A percentile compares a stretch with the other conserved stretches of the same genome.
Conservation (phyloP, 2,797 vertebrate species). For the Gallinago nigripennis region DNA sequence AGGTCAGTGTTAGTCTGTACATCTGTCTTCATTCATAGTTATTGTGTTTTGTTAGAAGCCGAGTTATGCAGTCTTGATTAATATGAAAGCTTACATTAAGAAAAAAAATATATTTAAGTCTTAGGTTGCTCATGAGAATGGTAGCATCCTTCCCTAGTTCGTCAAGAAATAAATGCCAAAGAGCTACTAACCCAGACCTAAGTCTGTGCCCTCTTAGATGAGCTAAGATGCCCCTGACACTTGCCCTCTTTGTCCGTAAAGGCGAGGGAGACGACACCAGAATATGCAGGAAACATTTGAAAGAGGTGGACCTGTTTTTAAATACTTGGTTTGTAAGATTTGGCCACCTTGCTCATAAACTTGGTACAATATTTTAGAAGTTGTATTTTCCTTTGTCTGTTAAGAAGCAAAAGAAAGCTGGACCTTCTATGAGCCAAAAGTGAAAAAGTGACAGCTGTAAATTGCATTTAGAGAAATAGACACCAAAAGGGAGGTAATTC, state of each 20-base stretch:
- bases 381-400: neutral
- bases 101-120: neutral
- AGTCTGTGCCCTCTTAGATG: neutral
- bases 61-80: neutral
- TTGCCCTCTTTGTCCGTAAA: neutral
- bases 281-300: neutral
- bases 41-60: neutral
- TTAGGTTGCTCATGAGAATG: neutral
- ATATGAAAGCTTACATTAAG: neutral
- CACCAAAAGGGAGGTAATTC: neutral
- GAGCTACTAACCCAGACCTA: neutral
- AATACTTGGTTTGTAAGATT: neutral
- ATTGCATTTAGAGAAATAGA: neutral
- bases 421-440: neutral
- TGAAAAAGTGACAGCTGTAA: neutral
- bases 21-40: neutral
- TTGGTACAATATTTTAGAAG: neutral
- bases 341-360: neutral
- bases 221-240: neutral
- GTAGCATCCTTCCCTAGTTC: neutral
- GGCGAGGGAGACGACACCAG: rapidly evolving
- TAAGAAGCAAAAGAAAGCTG: neutral
- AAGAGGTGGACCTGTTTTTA: neutral
- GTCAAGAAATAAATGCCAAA: neutral
- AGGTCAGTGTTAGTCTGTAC: neutral